phyloP scores from a whole-genome alignment of 2,797 vertebrate species.

The Dermochelys coriacea region DNA sequence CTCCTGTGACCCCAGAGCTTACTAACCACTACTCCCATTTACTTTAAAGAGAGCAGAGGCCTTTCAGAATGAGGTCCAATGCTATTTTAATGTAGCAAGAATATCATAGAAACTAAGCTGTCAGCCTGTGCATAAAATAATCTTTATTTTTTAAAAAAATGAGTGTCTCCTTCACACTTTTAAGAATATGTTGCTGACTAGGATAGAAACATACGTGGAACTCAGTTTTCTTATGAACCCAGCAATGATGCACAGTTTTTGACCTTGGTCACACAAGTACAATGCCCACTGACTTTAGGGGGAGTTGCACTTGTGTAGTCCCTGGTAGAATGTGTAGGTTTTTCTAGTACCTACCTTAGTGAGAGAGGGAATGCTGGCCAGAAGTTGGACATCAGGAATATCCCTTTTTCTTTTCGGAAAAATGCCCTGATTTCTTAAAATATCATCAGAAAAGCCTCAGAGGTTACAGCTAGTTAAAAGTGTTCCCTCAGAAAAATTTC shows the following conservation, averaged over 20 bases:
- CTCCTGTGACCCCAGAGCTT: slow-evolving; percentile 48
- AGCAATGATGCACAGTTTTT: neutral
- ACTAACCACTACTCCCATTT: neutral
- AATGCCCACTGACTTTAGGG: fast-evolving
- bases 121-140: slow-evolving; percentile 30
- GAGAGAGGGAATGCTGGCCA: neutral
- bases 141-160: neutral
- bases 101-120: neutral
- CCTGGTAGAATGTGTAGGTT: neutral
- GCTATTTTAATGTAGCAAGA: neutral
- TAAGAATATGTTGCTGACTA: neutral
- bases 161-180: neutral
- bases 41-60: neutral
- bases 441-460: neutral
- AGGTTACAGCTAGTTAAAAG: fast-evolving
- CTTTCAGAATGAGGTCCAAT: slow-evolving; percentile 46
- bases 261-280: neutral
- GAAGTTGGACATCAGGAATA: neutral
- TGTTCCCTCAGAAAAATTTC: no score
- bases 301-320: neutral
- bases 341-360: neutral
- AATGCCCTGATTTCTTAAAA: neutral
- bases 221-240: neutral
- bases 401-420: neutral
- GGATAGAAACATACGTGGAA: neutral